Evolutionary conservation across 1,140 invertebrate genomes (phyloP), one percentile per base, ranked within the genome.

Genomic region (Potamilus streckersoni): DNA sequence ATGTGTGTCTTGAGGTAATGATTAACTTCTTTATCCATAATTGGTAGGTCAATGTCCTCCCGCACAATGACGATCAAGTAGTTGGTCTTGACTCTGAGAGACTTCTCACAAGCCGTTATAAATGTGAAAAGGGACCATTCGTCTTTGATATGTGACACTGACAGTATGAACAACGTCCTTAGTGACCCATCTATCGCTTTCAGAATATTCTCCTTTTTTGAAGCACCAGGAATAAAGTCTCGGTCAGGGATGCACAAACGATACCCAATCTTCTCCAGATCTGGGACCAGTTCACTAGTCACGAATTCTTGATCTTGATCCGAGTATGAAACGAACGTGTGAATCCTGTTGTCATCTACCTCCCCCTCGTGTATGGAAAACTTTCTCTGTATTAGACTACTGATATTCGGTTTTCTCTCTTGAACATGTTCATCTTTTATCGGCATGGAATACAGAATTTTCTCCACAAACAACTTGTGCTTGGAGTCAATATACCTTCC

Each of bases 91-190:
- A 80, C 68, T 61, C 80, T 72, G 31, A 83, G 62, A 6, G 82
- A 81, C 49, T 80, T 81, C 63, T 85, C 81, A 68, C 66, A 78
- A 0, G 82, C 81, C n/a, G 80, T 71, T 60, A 80, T 65, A 60
- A 85, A 82, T 20, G 79, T 80, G 64, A 85, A 85, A 8, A 82
- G 49, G 19, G 80, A 79, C 84, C 84, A 85, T 57, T 85, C 84
- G 56, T 84, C 76, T 6, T 74, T 60, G 12, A 75, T n/a, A 63
- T 80, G 78, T 15, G 71, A 59, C 15, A 77, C 69, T 0, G 84
- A 84, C 15, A 85, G 31, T 6, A 85, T 59, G n/a, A 85, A 80
- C 12, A 85, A 59, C 1, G 78, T 80, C 68, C 80, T 77, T 1
- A 63, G 56, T 58, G 81, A 78, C 20, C 38, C 60, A 14, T 84